These are phyloP conservation scores for Empis livida DNA, from an alignment of 2,888 invertebrate genomes.

Conservation along the genomic window DNA sequence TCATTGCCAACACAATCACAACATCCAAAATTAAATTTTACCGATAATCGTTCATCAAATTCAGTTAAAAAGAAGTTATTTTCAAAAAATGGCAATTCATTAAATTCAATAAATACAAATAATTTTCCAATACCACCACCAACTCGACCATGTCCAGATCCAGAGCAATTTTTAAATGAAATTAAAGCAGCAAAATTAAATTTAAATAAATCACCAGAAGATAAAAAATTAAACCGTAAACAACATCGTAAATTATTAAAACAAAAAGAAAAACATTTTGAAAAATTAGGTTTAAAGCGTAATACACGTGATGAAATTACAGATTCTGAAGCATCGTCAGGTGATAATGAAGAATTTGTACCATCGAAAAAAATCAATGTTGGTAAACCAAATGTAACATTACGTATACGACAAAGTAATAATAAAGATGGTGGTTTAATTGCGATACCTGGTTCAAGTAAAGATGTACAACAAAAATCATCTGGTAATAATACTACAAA, in stretches of 20 bases:
- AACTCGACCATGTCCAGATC: constrained; percentile 23
- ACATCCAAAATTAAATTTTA: too few relatives aligned
- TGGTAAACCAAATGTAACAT: constrained; percentile 31
- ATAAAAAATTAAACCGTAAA: constrained; percentile 33
- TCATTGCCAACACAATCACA: constrained; percentile 1
- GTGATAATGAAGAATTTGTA: constrained; percentile 35
- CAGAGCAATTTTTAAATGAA: constrained; percentile 29
- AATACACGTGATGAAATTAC: constrained; percentile 25
- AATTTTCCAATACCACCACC: constrained; percentile 17
- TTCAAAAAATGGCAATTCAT: constrained; percentile 16
- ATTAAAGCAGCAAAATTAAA: constrained; percentile 29
- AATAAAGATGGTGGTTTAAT: background rate
- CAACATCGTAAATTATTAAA: constrained; percentile 37
- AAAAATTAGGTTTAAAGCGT: constrained; percentile 38
- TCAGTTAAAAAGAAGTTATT: constrained; percentile 27
- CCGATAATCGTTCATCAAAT: background rate
- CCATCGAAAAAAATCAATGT: constrained; percentile 26
- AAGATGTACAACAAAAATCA: constrained; percentile 1
- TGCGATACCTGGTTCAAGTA: background rate
- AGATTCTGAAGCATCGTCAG: constrained; percentile 27
- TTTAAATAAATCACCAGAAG: constrained; percentile 31
- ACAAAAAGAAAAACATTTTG: constrained; percentile 45
- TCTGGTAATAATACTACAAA: background rate
- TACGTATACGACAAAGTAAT: constrained; percentile 22
- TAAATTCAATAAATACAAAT: constrained; percentile 13